Percentiles rank a stretch among this genome's conserved stretches.
These are phyloP conservation scores for Periophthalmus magnuspinnatus DNA, from an alignment of 2,797 vertebrate species.

Conservation along the genomic window DNA sequence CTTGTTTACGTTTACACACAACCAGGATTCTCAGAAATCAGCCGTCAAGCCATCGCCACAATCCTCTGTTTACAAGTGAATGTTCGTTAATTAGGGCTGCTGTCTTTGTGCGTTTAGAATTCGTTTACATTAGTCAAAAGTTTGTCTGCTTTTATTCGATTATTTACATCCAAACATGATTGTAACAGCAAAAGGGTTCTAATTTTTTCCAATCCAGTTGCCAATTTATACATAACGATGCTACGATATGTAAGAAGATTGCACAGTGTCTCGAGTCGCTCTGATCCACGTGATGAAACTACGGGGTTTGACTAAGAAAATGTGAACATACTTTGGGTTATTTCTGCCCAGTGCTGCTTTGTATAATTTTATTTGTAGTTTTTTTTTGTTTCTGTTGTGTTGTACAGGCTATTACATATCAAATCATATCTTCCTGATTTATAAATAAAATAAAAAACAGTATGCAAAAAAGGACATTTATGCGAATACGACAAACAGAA, in stretches of 20 bases:
- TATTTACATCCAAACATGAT: slow-evolving; percentile 46
- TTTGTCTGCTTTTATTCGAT: slow-evolving; percentile 46
- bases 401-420: slow-evolving; percentile 85
- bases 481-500: slow-evolving; percentile 32
- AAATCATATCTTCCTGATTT: slow-evolving; percentile 83
- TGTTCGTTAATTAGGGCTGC: slow-evolving; percentile 55
- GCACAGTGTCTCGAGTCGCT: slow-evolving; percentile 52
- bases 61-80: slow-evolving; percentile 72
- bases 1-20: slow-evolving; percentile 14
- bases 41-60: slow-evolving; percentile 8
- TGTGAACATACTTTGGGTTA: slow-evolving; percentile 73
- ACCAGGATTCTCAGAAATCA: neutral
- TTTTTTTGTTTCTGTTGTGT: slow-evolving; percentile 66
- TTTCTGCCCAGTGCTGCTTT: slow-evolving; percentile 78
- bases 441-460: slow-evolving; percentile 73
- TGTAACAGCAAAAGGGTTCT: slow-evolving; percentile 51
- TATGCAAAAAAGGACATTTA: slow-evolving; percentile 63
- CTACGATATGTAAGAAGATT: slow-evolving; percentile 32
- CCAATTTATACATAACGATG: slow-evolving; percentile 55
- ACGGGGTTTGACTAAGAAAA: slow-evolving; percentile 65
- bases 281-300: slow-evolving; percentile 45
- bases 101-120: slow-evolving; percentile 13
- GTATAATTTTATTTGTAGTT: slow-evolving; percentile 71
- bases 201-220: slow-evolving; percentile 42
- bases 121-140: slow-evolving; percentile 40